A percentile compares a stretch with the other conserved stretches of the same genome.
phyloP scores from a whole-genome alignment of 2,888 invertebrate species.

The Scaptomyza tumidula region DNA sequence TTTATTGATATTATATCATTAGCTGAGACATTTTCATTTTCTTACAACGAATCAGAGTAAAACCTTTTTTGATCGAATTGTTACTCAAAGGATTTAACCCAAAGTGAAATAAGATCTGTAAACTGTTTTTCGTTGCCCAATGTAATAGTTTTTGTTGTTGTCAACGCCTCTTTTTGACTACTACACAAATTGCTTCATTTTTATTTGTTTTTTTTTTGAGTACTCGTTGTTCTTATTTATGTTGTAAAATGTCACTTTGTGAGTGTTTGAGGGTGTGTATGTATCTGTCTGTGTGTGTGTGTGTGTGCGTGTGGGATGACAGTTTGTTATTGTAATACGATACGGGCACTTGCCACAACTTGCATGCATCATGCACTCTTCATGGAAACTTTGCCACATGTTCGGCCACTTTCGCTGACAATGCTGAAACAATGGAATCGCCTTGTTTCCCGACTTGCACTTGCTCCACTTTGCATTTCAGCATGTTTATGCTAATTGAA shows the following conservation, averaged over 20 bases:
- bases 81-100: neutral
- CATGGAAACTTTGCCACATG: slow-evolving; percentile 47
- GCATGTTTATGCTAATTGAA: slow-evolving; percentile 73
- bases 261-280: slow-evolving; percentile 6
- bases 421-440: slow-evolving; percentile 50
- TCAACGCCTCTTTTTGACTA: slow-evolving; percentile 57
- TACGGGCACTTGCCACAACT: slow-evolving; percentile 30
- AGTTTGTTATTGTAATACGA: slow-evolving; percentile 53
- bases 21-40: neutral
- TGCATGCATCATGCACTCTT: slow-evolving; percentile 3
- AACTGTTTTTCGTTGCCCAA: slow-evolving; percentile 5
- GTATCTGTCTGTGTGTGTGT: slow-evolving; percentile 1
- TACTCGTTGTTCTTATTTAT: slow-evolving; percentile 55
- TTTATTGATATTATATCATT: neutral
- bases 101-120: slow-evolving; percentile 52
- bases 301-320: slow-evolving; percentile 18
- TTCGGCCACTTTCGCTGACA: slow-evolving; percentile 65
- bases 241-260: slow-evolving; percentile 65
- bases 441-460: slow-evolving; percentile 63
- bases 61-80: neutral
- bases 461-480: slow-evolving; percentile 76
- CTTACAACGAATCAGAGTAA: slow-evolving; percentile 1
- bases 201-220: slow-evolving; percentile 26
- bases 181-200: slow-evolving; percentile 48
- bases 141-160: slow-evolving; percentile 34